Evolutionary conservation across 1,140 invertebrate genomes (phyloP).

Genomic region (Formica selysi): DNA sequence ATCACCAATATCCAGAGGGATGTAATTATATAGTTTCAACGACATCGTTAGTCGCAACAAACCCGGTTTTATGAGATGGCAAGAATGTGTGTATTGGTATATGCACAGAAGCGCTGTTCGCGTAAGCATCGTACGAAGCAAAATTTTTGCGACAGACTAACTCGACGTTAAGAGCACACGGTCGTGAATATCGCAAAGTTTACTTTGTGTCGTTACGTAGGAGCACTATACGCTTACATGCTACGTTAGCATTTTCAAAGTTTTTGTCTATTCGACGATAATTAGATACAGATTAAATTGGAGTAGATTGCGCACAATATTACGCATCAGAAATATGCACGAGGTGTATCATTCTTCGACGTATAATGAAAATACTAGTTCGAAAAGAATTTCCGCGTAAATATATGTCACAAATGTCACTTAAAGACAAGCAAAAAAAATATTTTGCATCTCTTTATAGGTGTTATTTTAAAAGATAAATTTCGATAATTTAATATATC

Average conservation of each 20-base stretch:
- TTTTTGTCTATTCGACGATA: conserved; percentile 17
- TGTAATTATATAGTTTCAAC: conserved; percentile 8
- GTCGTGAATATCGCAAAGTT: conserved; percentile 38
- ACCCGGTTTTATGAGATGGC: neutral
- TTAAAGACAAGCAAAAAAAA: neutral
- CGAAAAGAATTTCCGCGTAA: neutral
- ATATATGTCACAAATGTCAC: neutral
- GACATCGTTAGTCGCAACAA: neutral
- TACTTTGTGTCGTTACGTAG: neutral
- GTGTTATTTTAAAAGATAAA: neutral
- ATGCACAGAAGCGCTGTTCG: neutral
- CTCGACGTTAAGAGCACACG: conserved; percentile 56
- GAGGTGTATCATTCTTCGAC: neutral
- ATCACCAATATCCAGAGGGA: neutral
- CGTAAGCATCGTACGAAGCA: neutral
- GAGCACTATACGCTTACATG: neutral
- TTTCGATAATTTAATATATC: neutral
- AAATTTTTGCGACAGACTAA: conserved; percentile 51
- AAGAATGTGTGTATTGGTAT: neutral
- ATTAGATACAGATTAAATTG: conserved; percentile 58
- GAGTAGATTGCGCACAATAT: neutral
- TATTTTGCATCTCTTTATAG: neutral
- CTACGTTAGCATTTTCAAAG: conserved; percentile 11
- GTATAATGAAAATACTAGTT: neutral
- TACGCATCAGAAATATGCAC: neutral